Evolutionary conservation across 2,888 invertebrate genomes (phyloP), one percentile per base, ranked within the genome.

Genomic region (Athalia rosae): DNA sequence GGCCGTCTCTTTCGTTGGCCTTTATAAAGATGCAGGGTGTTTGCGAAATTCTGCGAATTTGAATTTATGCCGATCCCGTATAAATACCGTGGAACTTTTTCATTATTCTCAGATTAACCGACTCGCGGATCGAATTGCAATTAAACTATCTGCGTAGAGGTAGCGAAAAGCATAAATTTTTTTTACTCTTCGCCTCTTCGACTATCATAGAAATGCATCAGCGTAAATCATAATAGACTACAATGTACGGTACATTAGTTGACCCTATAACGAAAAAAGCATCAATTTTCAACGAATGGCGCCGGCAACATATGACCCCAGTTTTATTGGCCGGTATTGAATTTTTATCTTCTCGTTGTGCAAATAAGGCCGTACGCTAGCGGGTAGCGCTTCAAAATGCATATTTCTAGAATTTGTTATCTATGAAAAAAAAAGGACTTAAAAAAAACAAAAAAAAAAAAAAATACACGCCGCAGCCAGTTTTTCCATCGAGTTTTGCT

Each of bases 281-380:
- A 74, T 74, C 73, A 48, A 74, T 74, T 74, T 43, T 59, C 61
- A 61, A 74, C n/a, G 59, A 74, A 74, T 48, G 61, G 48, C 59
- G 47, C n/a, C 13, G 48, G 59, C 59, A 74, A 80, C 77, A 81
- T 79, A 80, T 81, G 76, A 53, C 66, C 64, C 79, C 80, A 61
- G 80, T 79, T 88, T 88, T 87, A 85, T 87, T 83, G 84, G 82
- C 80, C 78, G 80, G 80, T 85, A 81, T 83, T 86, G 87, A 87
- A 89, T 89, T 89, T 89, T 88, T 87, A 89, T 89, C 82, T 82
- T 77, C 81, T 83, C 84, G 82, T 80, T 85, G 84, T 84, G 83
- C 83, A 86, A 86, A 86, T 86, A 83, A 81, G 82, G 79, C 80
- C 82, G 82, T 82, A 80, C 74, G 79, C 78, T 48, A 71, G 11